phyloP scores from a whole-genome alignment of 2,113 vertebrate genomes.

The Phalacrocorax brasilianus region DNA sequence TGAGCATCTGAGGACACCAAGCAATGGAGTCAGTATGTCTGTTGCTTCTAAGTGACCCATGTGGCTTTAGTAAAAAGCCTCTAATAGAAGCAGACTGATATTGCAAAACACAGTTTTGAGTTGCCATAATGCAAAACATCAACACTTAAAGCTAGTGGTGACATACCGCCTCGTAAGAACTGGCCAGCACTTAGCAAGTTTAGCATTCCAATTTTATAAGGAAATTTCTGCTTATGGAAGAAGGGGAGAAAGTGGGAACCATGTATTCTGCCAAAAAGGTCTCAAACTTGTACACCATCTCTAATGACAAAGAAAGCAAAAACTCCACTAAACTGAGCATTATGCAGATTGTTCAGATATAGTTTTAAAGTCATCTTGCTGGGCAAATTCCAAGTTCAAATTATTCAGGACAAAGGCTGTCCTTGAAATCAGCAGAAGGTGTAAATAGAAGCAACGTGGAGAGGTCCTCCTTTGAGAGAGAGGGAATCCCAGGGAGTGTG shows the following conservation, averaged over 20 bases:
- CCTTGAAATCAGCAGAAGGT: background rate
- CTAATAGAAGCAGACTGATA: background rate
- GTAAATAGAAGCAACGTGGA: background rate
- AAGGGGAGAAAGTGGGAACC: background rate
- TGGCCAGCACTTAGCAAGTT: background rate
- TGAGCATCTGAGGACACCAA: background rate
- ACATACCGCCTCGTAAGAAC: background rate
- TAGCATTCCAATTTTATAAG: background rate
- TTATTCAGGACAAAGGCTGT: background rate
- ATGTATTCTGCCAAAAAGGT: background rate
- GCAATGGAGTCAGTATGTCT: background rate
- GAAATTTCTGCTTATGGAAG: background rate
- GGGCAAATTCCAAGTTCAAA: background rate
- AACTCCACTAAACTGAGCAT: background rate
- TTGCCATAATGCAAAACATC: constrained; percentile 47
- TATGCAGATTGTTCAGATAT: background rate
- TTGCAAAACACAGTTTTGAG: background rate
- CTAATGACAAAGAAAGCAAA: background rate
- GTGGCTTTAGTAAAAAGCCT: background rate
- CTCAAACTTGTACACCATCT: background rate
- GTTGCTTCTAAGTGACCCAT: constrained; percentile 5
- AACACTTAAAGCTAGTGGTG: constrained; percentile 12
- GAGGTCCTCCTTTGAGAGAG: background rate
- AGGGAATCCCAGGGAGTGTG: background rate
- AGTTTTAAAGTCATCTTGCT: background rate